Evolutionary conservation across 2,113 vertebrate genomes (phyloP).

Genomic region (Pluvianellus socialis): DNA sequence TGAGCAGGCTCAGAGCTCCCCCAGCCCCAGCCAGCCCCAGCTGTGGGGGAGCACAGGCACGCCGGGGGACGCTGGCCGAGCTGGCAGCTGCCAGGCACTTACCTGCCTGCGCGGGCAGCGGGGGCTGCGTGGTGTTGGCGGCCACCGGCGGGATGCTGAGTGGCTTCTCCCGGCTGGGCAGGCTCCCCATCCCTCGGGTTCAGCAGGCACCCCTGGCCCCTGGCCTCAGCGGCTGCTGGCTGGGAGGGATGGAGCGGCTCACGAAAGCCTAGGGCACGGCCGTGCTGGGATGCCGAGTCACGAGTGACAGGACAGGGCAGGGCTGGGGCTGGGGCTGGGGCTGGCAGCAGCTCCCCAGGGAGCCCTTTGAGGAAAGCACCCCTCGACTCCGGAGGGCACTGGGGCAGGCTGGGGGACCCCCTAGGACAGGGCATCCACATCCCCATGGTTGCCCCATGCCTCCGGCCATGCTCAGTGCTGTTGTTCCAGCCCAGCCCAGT

Average conservation of each 20-base stretch:
- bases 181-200: conserved; percentile 54
- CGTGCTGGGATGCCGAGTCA: accelerated
- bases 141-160: background rate
- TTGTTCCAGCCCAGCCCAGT: too few species aligned
- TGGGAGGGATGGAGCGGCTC: background rate
- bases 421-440: too few species aligned
- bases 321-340: background rate
- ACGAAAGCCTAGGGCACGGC: background rate
- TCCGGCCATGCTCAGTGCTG: background rate
- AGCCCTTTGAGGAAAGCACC: background rate
- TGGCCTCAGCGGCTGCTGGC: background rate
- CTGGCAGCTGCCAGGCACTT: background rate
- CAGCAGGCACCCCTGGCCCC: background rate
- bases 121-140: accelerated
- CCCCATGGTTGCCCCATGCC: background rate
- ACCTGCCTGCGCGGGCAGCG: background rate
- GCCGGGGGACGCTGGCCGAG: accelerated
- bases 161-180: conserved; percentile 47
- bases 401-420: too few species aligned
- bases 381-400: accelerated
- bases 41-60: accelerated
- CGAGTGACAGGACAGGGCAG: too few species aligned
- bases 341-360: accelerated
- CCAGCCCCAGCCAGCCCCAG: background rate
- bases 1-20: background rate